These are phyloP conservation scores for Salvelinus fontinalis DNA, from an alignment of 2,113 vertebrate species.

Conservation along the genomic window DNA sequence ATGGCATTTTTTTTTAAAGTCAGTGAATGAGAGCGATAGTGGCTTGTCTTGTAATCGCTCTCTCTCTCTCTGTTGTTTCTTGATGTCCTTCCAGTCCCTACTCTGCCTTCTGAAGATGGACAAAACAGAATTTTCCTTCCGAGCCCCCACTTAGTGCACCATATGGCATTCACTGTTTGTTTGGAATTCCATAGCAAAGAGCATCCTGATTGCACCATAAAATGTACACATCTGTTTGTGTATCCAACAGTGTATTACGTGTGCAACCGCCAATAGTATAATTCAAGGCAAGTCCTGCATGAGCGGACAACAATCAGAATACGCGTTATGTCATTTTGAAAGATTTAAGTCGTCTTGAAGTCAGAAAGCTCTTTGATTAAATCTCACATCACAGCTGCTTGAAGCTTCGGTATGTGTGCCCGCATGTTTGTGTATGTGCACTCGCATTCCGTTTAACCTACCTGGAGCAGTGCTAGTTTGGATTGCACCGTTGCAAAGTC, in stretches of 20 bases:
- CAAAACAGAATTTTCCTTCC: neutral
- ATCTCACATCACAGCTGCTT: neutral
- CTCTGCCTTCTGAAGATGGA: neutral
- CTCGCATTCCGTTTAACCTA: neutral
- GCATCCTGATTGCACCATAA: too few relatives aligned
- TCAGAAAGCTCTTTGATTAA: neutral
- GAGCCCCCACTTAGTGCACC: neutral
- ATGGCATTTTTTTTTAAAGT: conserved; percentile 19
- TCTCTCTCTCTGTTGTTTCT: conserved; percentile 3
- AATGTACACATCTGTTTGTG: neutral
- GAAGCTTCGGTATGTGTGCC: neutral
- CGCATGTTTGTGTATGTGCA: neutral
- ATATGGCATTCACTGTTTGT: neutral
- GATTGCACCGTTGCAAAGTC: too few relatives aligned
- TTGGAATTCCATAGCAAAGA: too few relatives aligned
- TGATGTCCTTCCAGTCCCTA: neutral
- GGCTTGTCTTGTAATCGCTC: conserved; percentile 34
- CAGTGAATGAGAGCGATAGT: conserved; percentile 26
- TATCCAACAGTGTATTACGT: neutral
- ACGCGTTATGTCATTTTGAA: too few relatives aligned
- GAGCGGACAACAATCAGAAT: neutral
- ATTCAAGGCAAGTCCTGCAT: neutral
- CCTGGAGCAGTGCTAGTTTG: too few relatives aligned
- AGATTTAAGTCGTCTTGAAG: too few relatives aligned
- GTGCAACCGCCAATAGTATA: neutral